A percentile compares a stretch with the other conserved stretches of the same genome.
phyloP scores from a whole-genome alignment of 2,113 vertebrate genomes.

The Urocitellus parryii region DNA sequence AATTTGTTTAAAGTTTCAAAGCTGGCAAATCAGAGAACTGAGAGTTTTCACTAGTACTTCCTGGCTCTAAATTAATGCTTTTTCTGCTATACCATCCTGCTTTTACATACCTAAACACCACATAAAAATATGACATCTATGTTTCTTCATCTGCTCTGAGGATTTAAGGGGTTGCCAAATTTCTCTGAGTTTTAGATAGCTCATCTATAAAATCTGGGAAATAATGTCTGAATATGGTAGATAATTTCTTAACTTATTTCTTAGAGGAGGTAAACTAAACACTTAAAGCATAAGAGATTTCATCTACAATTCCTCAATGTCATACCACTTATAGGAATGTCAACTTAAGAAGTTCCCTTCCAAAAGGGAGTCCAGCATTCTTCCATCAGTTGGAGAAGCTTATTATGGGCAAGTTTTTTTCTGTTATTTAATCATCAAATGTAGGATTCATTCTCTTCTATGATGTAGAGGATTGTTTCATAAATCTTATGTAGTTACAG shows the following conservation, averaged over 20 bases:
- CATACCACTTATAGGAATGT: background rate
- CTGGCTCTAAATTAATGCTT: background rate
- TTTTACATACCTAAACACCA: background rate
- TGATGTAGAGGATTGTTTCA: background rate
- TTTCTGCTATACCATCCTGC: background rate
- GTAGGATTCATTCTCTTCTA: background rate
- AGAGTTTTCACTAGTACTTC: background rate
- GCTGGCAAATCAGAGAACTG: background rate
- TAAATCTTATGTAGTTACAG: background rate
- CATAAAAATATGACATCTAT: background rate
- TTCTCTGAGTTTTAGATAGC: background rate
- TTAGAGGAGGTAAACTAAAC: background rate
- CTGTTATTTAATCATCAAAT: background rate
- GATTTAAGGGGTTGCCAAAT: background rate
- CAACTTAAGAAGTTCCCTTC: background rate
- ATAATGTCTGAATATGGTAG: background rate
- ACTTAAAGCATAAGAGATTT: background rate
- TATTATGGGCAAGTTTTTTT: background rate
- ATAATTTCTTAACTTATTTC: background rate
- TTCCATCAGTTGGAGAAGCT: background rate
- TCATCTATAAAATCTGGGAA: background rate
- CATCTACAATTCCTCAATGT: background rate
- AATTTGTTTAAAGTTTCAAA: background rate
- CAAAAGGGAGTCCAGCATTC: background rate
- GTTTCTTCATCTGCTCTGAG: background rate